Conservation (phyloP, 2,113 vertebrate species). For the Terrapene triunguis region DNA sequence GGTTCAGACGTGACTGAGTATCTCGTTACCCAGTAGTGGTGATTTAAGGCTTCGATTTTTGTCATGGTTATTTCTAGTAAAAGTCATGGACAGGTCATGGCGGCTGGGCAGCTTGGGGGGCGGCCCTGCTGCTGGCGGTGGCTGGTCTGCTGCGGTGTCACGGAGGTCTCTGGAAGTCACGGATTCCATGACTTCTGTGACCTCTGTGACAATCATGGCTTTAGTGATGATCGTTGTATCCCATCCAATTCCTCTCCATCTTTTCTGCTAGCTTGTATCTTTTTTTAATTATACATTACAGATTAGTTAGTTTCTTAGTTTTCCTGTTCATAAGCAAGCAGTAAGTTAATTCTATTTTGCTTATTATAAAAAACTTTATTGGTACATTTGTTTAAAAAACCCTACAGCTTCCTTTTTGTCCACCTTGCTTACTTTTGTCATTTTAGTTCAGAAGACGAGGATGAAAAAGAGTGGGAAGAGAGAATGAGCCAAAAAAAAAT, state of each 20-base stretch:
- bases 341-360: not conserved
- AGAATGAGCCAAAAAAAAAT: conserved; percentile 77
- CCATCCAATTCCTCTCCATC: not conserved
- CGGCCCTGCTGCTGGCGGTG: no score
- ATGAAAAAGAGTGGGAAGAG: conserved; percentile 84
- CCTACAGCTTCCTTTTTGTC: not conserved
- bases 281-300: not conserved
- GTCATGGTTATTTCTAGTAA: no score
- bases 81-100: no score
- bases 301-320: not conserved
- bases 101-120: no score
- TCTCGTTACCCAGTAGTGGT: not conserved
- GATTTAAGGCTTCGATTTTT: not conserved
- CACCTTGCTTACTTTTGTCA: not conserved
- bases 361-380: not conserved
- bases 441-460: conserved; percentile 90
- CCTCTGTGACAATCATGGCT: no score
- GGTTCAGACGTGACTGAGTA: not conserved
- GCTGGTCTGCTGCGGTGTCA: no score
- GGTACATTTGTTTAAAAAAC: not conserved
- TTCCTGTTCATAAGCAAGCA: not conserved
- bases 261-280: not conserved
- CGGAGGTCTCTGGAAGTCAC: no score
- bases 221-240: not conserved
- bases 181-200: no score